phyloP scores from a whole-genome alignment of 2,113 vertebrate genomes.

The Tenrec ecaudatus region DNA sequence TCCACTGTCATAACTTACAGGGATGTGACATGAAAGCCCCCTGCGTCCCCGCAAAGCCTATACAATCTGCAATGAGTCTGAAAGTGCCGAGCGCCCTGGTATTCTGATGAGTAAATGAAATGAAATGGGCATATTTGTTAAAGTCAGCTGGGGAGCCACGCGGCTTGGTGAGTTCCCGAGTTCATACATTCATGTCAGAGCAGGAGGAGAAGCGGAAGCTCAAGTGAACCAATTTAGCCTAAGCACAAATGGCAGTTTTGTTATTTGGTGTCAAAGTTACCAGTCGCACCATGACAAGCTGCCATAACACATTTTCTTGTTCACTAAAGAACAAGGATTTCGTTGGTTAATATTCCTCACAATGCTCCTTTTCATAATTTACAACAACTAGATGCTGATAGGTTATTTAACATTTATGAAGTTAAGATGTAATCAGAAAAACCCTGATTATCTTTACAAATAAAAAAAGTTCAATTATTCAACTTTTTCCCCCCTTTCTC shows the following conservation, averaged over 20 bases:
- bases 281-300: conserved; percentile 90
- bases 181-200: conserved; percentile 89
- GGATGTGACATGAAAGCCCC: conserved; percentile 26
- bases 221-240: conserved; percentile 89
- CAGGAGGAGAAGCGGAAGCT: conserved; percentile 84
- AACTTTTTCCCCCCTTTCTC: conserved; percentile 83
- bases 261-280: conserved; percentile 91
- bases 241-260: conserved; percentile 92
- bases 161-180: conserved; percentile 85
- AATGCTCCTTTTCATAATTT: conserved; percentile 98
- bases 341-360: conserved; percentile 98
- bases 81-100: conserved; percentile 67
- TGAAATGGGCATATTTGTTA: conserved; percentile 86
- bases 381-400: conserved; percentile 99
- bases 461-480: conserved; percentile 99
- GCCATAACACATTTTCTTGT: conserved; percentile 91
- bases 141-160: conserved; percentile 86
- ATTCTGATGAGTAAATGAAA: conserved; percentile 83
- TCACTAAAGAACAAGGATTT: conserved; percentile 89
- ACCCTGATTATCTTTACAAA: conserved; percentile 99
- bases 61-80: conserved; percentile 83
- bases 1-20: conserved; percentile 55
- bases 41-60: conserved; percentile 54
- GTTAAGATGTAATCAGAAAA: conserved; percentile 98
- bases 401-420: conserved; percentile 99